phyloP scores from a whole-genome alignment of 2,797 vertebrate genomes.

The Euphonia xanthogaster region DNA sequence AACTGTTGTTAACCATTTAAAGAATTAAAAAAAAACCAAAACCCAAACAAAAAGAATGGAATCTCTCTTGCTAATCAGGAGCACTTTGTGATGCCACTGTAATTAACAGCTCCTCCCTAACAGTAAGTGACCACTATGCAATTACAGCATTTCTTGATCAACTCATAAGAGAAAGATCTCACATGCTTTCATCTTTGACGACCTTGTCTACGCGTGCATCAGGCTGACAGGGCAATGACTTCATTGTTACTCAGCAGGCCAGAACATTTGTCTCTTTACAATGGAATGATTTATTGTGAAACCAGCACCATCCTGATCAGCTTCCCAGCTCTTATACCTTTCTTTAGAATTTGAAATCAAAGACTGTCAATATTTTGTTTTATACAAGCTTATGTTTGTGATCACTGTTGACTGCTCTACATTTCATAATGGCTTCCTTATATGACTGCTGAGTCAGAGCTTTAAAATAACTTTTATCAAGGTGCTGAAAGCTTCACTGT shows the following conservation, averaged over 20 bases:
- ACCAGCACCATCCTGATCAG: not conserved
- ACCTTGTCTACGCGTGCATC: not conserved
- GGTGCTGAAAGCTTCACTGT: not conserved
- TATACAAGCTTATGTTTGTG: not conserved
- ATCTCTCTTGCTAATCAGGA: constrained; percentile 1
- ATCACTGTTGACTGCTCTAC: not conserved
- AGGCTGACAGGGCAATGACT: not conserved
- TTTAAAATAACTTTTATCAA: not conserved
- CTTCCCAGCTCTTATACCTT: not conserved
- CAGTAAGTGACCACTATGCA: constrained; percentile 10
- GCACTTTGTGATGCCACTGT: not conserved
- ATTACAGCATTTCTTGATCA: constrained; percentile 44
- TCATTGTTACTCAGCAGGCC: not conserved
- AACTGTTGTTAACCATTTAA: not conserved
- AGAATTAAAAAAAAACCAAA: not conserved
- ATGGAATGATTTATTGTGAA: constrained; percentile 20
- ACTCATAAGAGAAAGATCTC: constrained; percentile 33
- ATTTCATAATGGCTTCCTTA: not conserved
- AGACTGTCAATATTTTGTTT: not conserved
- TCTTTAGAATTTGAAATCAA: not conserved
- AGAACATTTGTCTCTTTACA: not conserved
- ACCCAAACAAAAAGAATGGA: not conserved
- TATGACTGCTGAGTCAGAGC: not conserved
- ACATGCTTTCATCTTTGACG: constrained; percentile 31
- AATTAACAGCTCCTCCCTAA: constrained; percentile 35